Base-by-base conservation (phyloP, 2,888 invertebrate genomes). In the Ormyrus nitidulus region DNA sequence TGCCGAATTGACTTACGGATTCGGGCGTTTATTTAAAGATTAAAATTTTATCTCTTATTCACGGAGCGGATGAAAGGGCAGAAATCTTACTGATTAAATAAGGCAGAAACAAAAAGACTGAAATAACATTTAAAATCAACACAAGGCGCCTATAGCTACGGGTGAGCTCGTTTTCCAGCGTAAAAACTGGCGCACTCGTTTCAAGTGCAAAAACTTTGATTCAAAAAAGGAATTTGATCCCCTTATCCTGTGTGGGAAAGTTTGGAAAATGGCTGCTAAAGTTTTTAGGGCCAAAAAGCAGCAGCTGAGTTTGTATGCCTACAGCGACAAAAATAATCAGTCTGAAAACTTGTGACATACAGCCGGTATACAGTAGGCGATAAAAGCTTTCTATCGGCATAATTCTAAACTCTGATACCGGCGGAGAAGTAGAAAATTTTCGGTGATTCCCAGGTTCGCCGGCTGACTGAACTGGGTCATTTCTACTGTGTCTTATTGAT, bases 281-380 rank as follows among this genome's bases (percentile, higher is more conserved):
- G 64, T 13, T 64, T n/a, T 49, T 64, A 64, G 49, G 8, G 64
- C n/a, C 6, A 64, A 64, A 64, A 64, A 64, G 48, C 0, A 46
- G 9, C 3, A 61, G 48, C 34, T 2, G 34, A 2, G 34, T 34
- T 2, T 34, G 1, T 7, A 13, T 11, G 48, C 48, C 46, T 48
- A 62, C 62, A 48, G 62, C 62, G 6, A 62, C 62, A 62, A n/a
- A 48, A 48, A 64, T 64, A 48, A 64, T 64, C 64, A 48, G 49
- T 64, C 11, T 64, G 49, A 64, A 64, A 64, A 64, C 46, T 64
- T 64, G 48, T n/a, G n/a, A 19, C 13, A 48, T 13, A n/a, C n/a
- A 11, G 46, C 8, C 48, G 34, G 13, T 64, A 64, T n/a, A 13
- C 6, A n/a, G 9, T 62, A 34, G 34, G 46, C 48, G 64, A 64